Conservation (phyloP, 1,140 invertebrate genomes). For the Drosophila pseudoobscura region DNA sequence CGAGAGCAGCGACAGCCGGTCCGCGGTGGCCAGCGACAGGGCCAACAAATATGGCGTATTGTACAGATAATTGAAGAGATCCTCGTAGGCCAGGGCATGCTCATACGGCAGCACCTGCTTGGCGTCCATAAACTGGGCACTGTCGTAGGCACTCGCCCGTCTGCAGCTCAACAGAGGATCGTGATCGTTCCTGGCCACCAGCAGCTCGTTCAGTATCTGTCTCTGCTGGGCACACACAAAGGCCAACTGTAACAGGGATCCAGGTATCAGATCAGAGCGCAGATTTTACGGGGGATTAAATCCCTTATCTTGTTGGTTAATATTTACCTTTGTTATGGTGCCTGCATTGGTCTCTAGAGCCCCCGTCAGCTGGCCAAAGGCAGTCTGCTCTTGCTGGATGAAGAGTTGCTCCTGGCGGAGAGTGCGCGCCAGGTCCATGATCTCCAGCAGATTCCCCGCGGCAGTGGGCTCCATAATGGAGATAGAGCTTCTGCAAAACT, state of each 20-base stretch:
- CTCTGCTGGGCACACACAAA: constrained; percentile 96
- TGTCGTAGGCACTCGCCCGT: constrained; percentile 90
- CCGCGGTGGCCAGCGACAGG: constrained; percentile 90
- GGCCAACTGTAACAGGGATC: constrained; percentile 86
- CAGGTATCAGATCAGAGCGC: not conserved
- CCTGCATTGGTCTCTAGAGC: constrained; percentile 71
- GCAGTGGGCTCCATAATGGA: constrained; percentile 74
- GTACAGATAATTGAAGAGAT: constrained; percentile 91
- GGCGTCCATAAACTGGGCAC: constrained; percentile 93
- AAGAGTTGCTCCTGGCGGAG: constrained; percentile 82
- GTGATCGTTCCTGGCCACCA: constrained; percentile 89
- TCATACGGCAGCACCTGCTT: constrained; percentile 93
- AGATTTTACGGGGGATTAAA: not conserved
- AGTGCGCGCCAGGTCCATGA: constrained; percentile 82
- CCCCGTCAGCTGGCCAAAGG: constrained; percentile 70
- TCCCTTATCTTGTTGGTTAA: no score
- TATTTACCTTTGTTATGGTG: constrained; percentile 75
- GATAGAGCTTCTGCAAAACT: constrained; percentile 12
- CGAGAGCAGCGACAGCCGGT: constrained; percentile 85
- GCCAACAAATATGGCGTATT: constrained; percentile 92
- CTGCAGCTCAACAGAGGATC: constrained; percentile 90
- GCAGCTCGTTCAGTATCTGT: constrained; percentile 91
- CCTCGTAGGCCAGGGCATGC: constrained; percentile 90
- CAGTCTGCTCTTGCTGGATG: constrained; percentile 78
- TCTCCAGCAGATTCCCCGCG: constrained; percentile 81